Evolutionary conservation across 2,888 invertebrate species (phyloP).

Genomic region (Dynastes tityus): DNA sequence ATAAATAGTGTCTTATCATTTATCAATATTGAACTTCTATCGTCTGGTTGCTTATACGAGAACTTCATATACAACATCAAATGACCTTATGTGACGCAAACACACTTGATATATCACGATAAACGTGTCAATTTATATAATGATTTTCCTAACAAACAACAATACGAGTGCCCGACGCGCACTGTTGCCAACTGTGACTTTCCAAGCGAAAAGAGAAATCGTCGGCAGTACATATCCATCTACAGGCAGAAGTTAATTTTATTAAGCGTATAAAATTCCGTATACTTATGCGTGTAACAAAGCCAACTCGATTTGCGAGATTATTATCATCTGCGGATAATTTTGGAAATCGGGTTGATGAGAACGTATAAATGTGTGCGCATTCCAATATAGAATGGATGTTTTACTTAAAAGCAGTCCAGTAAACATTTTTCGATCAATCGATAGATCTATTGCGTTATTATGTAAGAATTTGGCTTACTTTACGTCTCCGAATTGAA

Average conservation of each 20-base stretch:
- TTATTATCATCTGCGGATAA: constrained; percentile 1
- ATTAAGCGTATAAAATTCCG: background rate
- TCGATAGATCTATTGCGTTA: no score
- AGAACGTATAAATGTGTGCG: constrained; percentile 7
- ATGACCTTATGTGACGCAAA: constrained; percentile 57
- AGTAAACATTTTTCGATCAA: no score
- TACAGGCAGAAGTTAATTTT: background rate
- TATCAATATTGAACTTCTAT: constrained; percentile 44
- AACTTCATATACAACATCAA: constrained; percentile 34
- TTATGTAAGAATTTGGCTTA: no score
- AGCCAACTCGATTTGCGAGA: constrained; percentile 2
- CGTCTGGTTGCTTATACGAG: background rate
- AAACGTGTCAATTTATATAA: constrained; percentile 55
- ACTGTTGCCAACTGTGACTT: constrained; percentile 39
- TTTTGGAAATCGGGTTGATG: constrained; percentile 23
- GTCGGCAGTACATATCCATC: background rate
- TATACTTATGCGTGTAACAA: constrained; percentile 2
- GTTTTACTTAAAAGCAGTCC: no score
- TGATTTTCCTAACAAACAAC: constrained; percentile 50
- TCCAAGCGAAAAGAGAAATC: constrained; percentile 35
- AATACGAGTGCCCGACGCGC: constrained; percentile 19
- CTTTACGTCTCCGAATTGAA: no score
- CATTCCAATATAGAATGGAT: no score
- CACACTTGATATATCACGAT: constrained; percentile 52
- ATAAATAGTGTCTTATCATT: constrained; percentile 35